These are phyloP conservation scores for Homarus gammarus DNA, from an alignment of 2,888 invertebrate species.

Conservation along the genomic window DNA sequence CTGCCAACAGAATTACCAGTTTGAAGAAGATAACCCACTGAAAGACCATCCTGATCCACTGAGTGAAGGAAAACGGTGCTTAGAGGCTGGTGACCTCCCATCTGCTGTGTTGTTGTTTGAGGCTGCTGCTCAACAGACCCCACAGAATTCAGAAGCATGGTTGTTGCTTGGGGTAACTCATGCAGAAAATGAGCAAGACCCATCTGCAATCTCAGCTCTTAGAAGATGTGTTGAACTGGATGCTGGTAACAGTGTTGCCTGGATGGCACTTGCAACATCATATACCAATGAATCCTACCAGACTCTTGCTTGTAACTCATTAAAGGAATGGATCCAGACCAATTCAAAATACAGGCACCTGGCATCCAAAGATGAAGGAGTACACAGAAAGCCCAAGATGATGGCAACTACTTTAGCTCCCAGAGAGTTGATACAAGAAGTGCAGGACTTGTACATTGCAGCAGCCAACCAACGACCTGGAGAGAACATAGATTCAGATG, in stretches of 20 bases:
- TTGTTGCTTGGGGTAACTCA: slow-evolving; percentile 92
- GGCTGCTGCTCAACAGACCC: slow-evolving; percentile 92
- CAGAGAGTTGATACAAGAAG: slow-evolving; percentile 76
- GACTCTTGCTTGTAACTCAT: slow-evolving; percentile 90
- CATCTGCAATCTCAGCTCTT: slow-evolving; percentile 73
- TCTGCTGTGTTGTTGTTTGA: slow-evolving; percentile 98
- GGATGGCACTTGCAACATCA: slow-evolving; percentile 94
- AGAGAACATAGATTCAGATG: slow-evolving; percentile 89
- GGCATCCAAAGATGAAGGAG: slow-evolving; percentile 77
- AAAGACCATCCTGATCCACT: slow-evolving; percentile 87
- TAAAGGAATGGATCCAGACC: slow-evolving; percentile 87
- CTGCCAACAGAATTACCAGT: slow-evolving; percentile 85
- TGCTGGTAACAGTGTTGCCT: slow-evolving; percentile 88
- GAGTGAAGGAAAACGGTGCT: slow-evolving; percentile 89
- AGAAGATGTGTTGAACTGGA: slow-evolving; percentile 86
- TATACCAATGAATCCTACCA: slow-evolving; percentile 98
- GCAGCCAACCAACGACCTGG: slow-evolving; percentile 87
- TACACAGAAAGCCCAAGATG: slow-evolving; percentile 58
- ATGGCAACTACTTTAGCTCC: slow-evolving; percentile 70
- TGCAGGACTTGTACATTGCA: slow-evolving; percentile 77
- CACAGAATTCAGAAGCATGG: slow-evolving; percentile 91
- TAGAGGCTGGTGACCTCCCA: slow-evolving; percentile 93
- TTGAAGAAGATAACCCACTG: slow-evolving; percentile 92
- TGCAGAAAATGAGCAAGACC: slow-evolving; percentile 95
- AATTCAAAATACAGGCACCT: slow-evolving; percentile 90